phyloP scores from a whole-genome alignment of 2,888 invertebrate genomes.

The Erebia aethiops region DNA sequence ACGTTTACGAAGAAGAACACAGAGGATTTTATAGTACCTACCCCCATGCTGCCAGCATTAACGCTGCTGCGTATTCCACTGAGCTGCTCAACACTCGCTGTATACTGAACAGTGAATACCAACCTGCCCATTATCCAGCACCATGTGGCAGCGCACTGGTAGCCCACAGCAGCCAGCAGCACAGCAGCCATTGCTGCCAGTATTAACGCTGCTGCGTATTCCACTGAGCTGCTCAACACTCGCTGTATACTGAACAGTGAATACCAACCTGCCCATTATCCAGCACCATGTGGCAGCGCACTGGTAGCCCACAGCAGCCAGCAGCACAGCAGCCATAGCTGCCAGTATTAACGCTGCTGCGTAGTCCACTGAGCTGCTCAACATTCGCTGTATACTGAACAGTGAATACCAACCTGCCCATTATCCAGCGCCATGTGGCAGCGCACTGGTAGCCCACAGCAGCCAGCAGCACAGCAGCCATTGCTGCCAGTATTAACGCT shows the following conservation, averaged over 20 bases:
- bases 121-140: conserved; percentile 85
- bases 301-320: conserved; percentile 46
- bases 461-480: conserved; percentile 81
- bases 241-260: neutral
- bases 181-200: conserved; percentile 86
- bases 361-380: conserved; percentile 74
- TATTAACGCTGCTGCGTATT: conserved; percentile 83
- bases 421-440: conserved; percentile 88
- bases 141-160: conserved; percentile 89
- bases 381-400: neutral
- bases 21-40: no score
- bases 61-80: conserved; percentile 31
- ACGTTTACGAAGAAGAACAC: no score
- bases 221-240: conserved; percentile 64
- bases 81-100: no score
- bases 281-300: conserved; percentile 84
- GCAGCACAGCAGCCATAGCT: conserved; percentile 85
- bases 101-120: neutral
- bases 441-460: conserved; percentile 89
- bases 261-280: conserved; percentile 83
- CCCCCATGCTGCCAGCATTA: conserved; percentile 79
- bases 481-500: conserved; percentile 68
- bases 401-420: conserved; percentile 79
- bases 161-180: conserved; percentile 86
- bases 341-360: conserved; percentile 82